Base-by-base conservation (phyloP, 2,113 vertebrate genomes). In the Thryonomys swinderianus region DNA sequence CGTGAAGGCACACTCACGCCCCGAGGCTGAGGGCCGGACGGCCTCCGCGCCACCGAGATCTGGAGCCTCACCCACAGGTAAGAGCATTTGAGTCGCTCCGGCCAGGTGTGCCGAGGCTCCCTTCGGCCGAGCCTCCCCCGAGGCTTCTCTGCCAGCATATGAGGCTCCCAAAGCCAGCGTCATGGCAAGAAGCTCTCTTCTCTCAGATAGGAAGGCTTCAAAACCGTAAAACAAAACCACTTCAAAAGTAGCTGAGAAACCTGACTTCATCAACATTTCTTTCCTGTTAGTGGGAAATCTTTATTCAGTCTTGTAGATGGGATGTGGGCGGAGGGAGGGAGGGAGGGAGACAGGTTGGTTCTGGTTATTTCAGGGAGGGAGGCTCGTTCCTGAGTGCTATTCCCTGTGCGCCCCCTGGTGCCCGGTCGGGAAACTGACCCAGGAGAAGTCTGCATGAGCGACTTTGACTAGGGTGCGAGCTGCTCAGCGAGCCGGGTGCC, bases 371-470 rank as follows among this genome's bases (percentile, higher is more conserved):
- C n/a, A 64, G 13, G 27, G 42, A 45, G 93, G 88, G 67, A 34
- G 48, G 5, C 42, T 79, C 1, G 73, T 91, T 76, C n/a, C 48
- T 59, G 8, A 71, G 40, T 78, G 87, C 94, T 94, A 89, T 66
- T 97, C 88, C 48, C 78, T 30, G 89, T 87, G 96, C 95, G 48
- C 97, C 97, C 97, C n/a, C 97, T 98, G 67, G 96, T 98, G 96
- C 2, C 71, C 30, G 37, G 14, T 90, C 9, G 3, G 34, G 42
- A 96, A 95, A 96, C 45, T 94, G 74, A 90, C 27, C 91, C 57
- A 82, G 95, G 18, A 80, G 57, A 78, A 67, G 94, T 81, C 1
- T 2, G 7, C 37, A 45, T 51, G 17, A 37, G n/a, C 17, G 53
- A 34, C 27, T 30, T 21, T 5, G 71, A 13, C 30, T 37, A n/a